phyloP scores from a whole-genome alignment of 2,888 invertebrate genomes.

The Chrysolina haemoptera region DNA sequence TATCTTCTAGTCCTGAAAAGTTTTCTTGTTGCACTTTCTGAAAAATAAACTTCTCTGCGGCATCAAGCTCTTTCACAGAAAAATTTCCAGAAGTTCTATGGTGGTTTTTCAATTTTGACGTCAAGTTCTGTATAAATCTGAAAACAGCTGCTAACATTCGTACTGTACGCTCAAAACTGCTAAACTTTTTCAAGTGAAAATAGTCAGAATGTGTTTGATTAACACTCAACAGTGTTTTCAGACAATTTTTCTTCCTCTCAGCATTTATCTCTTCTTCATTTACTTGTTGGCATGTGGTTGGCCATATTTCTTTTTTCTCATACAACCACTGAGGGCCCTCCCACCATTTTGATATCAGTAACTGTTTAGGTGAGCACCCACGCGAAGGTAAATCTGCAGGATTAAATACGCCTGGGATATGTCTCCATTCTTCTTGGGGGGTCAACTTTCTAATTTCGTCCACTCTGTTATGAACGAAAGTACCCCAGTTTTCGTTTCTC shows the following conservation, averaged over 20 bases:
- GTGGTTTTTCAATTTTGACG: not conserved
- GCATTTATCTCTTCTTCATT: slow-evolving; percentile 18
- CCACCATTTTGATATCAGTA: slow-evolving; percentile 10
- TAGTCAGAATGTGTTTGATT: slow-evolving; percentile 19
- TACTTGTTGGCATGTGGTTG: not conserved
- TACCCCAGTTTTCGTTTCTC: slow-evolving; percentile 35
- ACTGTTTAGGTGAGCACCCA: slow-evolving; percentile 17
- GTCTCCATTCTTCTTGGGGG: slow-evolving; percentile 22
- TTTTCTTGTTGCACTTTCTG: slow-evolving; percentile 36
- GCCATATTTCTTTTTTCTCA: not conserved
- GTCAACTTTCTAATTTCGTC: slow-evolving; percentile 29
- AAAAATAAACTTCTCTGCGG: slow-evolving; percentile 39
- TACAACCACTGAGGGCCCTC: slow-evolving; percentile 20
- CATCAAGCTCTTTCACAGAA: slow-evolving; percentile 29
- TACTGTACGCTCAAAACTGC: slow-evolving; percentile 1
- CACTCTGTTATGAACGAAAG: slow-evolving; percentile 33
- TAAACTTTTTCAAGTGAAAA: slow-evolving; percentile 19
- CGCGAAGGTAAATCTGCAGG: slow-evolving; percentile 27
- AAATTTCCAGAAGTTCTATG: not conserved
- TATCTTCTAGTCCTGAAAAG: slow-evolving; percentile 25
- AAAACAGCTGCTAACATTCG: slow-evolving; percentile 17
- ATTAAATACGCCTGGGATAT: slow-evolving; percentile 27
- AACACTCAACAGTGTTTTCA: not conserved
- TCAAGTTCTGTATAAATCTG: slow-evolving; percentile 17
- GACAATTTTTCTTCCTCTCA: slow-evolving; percentile 6